phyloP scores from a whole-genome alignment of 2,888 invertebrate genomes.

The Sacculina carcini region DNA sequence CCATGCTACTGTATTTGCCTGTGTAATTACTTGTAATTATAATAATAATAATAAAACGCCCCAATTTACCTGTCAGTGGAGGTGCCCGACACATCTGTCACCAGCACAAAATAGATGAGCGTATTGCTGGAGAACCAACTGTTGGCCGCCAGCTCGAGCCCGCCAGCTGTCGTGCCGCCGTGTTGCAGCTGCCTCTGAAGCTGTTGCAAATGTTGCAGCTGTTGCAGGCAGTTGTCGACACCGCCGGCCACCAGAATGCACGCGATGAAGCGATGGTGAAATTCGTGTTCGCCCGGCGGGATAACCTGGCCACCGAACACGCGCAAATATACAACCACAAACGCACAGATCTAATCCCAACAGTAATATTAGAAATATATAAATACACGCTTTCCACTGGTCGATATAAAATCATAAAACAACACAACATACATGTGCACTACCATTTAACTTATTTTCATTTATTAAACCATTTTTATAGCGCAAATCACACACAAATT shows the following conservation, averaged over 20 bases:
- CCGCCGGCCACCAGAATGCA: not conserved
- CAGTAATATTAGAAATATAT: too few species aligned
- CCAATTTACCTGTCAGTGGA: not conserved
- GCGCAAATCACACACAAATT: too few species aligned
- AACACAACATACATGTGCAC: too few species aligned
- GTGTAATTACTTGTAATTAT: too few species aligned
- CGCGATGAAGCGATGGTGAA: not conserved
- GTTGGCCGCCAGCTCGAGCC: too few species aligned
- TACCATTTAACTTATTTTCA: too few species aligned
- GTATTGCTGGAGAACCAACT: slow-evolving; percentile 1
- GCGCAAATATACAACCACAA: too few species aligned
- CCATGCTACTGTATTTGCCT: too few species aligned
- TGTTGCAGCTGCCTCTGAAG: not conserved
- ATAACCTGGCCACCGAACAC: not conserved
- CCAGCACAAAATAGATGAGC: not conserved
- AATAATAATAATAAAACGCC: slow-evolving; percentile 19
- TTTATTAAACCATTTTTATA: too few species aligned
- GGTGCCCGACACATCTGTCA: not conserved
- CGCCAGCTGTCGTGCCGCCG: not conserved
- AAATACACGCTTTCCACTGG: too few species aligned
- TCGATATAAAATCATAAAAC: too few species aligned
- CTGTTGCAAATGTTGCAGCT: not conserved
- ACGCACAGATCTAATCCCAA: too few species aligned
- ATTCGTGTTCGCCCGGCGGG: not conserved
- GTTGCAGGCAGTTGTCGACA: not conserved